Base-by-base conservation (phyloP, 2,797 vertebrate genomes). In the Smutsia temminckii region DNA sequence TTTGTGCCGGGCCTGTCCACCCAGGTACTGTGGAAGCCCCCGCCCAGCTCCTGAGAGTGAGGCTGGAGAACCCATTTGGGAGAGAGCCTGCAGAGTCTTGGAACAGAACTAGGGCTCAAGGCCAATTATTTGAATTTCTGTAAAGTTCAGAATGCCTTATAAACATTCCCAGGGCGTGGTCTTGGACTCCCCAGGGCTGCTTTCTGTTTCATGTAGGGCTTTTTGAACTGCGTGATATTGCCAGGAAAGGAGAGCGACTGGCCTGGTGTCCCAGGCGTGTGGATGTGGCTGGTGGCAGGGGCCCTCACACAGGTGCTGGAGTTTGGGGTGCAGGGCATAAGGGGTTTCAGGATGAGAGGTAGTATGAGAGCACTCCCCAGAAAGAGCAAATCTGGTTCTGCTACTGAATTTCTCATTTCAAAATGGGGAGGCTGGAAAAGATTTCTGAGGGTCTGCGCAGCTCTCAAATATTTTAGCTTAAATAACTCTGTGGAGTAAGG, bases 391-490 rank as follows among this genome's bases (percentile, higher is more conserved):
- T 40, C 53, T 87, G 59, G 34, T n/a, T 84, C 4, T 66, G 85
- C 85, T 75, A 13, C 85, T 37, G 46, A 49, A 79, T 42, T 85
- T 69, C 86, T 87, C 5, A 1, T 81, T 90, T 46, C 46, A 61
- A 49, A 92, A 85, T 49, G 74, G 89, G 49, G 61, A 68, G 68
- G 21, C 61, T 59, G 42, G 66, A 68, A 59, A 68, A 77, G 51
- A 71, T 90, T 55, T 64, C 34, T 18, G 68, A 32, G 91, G 42
- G 34, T 40, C 59, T 32, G 92, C 68, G 66, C 51, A 79, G 40
- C 77, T 85, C 64, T 77, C 63, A 63, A 79, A 34, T 80, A 49
- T 34, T 80, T 69, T 42, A 53, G 64, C 75, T 94, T 46, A 46
- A 59, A 14, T 51, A 42, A 27, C 12, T 6, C 32, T 27, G 21